Conservation (phyloP, 2,888 invertebrate species). For the Sturmia bella region DNA sequence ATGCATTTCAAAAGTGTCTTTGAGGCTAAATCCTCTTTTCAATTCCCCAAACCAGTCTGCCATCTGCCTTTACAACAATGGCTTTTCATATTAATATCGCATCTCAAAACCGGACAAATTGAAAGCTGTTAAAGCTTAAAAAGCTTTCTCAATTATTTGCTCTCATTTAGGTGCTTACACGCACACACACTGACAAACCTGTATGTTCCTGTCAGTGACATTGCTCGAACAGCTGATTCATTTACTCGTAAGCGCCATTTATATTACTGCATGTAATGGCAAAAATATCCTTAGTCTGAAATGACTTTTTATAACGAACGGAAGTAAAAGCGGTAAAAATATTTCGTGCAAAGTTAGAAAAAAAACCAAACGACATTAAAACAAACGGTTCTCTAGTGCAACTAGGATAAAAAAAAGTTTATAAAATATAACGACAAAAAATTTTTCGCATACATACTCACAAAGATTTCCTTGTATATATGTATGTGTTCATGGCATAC, state of each 20-base stretch:
- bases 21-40: too few relatives aligned
- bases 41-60: too few relatives aligned
- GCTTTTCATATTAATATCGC: neutral
- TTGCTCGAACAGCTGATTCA: slow-evolving; percentile 52
- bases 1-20: too few relatives aligned
- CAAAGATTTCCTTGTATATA: neutral
- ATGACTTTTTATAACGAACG: slow-evolving; percentile 76
- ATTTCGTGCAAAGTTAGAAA: slow-evolving; percentile 6
- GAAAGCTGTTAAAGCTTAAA: slow-evolving; percentile 34
- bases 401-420: slow-evolving; percentile 12
- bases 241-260: slow-evolving; percentile 69
- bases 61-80: slow-evolving; percentile 8
- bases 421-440: slow-evolving; percentile 39
- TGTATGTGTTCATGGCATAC: neutral
- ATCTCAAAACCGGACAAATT: neutral
- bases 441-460: slow-evolving; percentile 28
- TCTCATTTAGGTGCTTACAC: neutral
- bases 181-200: slow-evolving; percentile 41
- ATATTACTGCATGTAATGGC: slow-evolving; percentile 72
- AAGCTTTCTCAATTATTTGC: neutral
- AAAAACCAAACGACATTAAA: slow-evolving; percentile 37
- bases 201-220: slow-evolving; percentile 57
- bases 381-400: slow-evolving; percentile 44
- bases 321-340: slow-evolving; percentile 64
- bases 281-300: slow-evolving; percentile 75